A percentile compares a stretch with the other conserved stretches of the same genome.
Conservation (phyloP, 2,113 vertebrate genomes). For the Tragelaphus buxtoni region DNA sequence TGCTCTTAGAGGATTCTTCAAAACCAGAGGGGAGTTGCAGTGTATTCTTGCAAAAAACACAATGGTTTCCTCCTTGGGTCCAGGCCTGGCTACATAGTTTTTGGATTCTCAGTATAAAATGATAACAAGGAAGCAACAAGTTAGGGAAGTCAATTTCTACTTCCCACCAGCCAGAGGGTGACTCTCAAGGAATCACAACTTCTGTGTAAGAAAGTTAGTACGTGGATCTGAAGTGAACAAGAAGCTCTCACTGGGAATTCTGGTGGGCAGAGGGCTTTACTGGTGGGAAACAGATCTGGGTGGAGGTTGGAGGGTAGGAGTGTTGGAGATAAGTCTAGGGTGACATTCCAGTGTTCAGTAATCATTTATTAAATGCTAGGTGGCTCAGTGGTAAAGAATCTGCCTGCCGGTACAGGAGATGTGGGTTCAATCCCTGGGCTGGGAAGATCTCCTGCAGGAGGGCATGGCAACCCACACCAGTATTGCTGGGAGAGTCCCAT, state of each 20-base stretch:
- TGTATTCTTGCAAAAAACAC: not conserved
- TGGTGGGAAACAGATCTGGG: not conserved
- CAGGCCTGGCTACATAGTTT: not conserved
- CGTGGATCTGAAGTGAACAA: not conserved
- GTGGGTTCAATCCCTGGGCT: fast-evolving
- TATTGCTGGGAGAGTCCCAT: not conserved
- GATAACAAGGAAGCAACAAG: not conserved
- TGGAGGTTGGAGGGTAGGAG: not conserved
- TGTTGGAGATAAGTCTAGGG: not conserved
- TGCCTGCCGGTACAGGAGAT: not conserved
- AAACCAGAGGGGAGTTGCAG: not conserved
- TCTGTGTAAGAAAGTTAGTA: not conserved
- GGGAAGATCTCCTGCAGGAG: not conserved
- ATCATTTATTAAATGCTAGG: not conserved
- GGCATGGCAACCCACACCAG: not conserved
- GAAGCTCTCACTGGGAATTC: not conserved
- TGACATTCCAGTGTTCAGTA: not conserved
- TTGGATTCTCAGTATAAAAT: not conserved
- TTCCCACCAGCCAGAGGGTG: not conserved
- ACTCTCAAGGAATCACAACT: not conserved
- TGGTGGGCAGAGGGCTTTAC: not conserved
- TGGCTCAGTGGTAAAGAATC: not conserved
- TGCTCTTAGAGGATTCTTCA: not conserved
- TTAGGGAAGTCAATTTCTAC: not conserved
- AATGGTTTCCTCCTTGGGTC: not conserved